phyloP scores from a whole-genome alignment of 2,888 invertebrate species.

The Cosmia trapezina region DNA sequence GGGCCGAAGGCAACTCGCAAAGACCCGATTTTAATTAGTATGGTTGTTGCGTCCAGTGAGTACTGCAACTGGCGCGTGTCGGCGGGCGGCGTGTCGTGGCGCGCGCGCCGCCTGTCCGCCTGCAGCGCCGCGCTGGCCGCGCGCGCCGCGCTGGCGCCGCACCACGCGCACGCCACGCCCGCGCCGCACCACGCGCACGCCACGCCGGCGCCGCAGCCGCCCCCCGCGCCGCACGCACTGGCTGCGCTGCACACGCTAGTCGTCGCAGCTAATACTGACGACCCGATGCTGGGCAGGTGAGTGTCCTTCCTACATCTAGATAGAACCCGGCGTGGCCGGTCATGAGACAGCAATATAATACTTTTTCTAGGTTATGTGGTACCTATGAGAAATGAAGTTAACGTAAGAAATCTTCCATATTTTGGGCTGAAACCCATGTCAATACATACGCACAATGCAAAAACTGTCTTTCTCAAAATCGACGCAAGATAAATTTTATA shows the following conservation, averaged over 20 bases:
- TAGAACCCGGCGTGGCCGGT: too few species aligned
- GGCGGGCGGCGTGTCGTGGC: conserved; percentile 91
- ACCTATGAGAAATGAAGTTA: too few species aligned
- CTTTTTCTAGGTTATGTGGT: too few species aligned
- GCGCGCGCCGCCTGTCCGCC: conserved; percentile 92
- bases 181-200: conserved; percentile 89
- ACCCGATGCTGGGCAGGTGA: conserved; percentile 91
- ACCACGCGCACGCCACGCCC: conserved; percentile 90
- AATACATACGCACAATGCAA: too few species aligned
- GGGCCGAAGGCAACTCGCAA: neutral
- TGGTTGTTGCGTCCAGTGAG: conserved; percentile 90
- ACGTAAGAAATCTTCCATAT: too few species aligned
- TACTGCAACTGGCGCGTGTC: conserved; percentile 93
- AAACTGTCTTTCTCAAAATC: too few species aligned
- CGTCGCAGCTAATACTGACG: conserved; percentile 78
- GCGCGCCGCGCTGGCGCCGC: conserved; percentile 82
- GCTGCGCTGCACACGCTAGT: conserved; percentile 73
- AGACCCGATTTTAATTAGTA: neutral
- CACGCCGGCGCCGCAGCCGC: conserved; percentile 71
- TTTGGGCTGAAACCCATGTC: too few species aligned
- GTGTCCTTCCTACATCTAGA: too few species aligned
- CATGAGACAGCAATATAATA: too few species aligned
- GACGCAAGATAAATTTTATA: too few species aligned
- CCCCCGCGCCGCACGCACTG: conserved; percentile 64
- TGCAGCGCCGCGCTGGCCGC: conserved; percentile 62